Evolutionary conservation across 1,140 invertebrate genomes (phyloP), one percentile per base, ranked within the genome.

Genomic region (Heliothis subflexa): DNA sequence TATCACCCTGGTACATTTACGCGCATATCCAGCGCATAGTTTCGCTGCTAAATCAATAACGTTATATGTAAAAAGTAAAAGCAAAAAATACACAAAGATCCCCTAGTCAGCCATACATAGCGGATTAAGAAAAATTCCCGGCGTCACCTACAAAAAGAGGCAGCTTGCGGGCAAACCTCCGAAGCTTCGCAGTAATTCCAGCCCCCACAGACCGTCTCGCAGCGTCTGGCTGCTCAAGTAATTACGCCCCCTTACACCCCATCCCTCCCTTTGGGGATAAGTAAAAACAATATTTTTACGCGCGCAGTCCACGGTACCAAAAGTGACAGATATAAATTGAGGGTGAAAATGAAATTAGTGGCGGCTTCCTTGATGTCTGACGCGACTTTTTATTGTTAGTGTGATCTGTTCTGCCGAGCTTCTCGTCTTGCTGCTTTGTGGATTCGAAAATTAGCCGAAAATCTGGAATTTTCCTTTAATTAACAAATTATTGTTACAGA

Each of bases 241-340:
- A 91, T 91, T 91, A 91, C 89, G 75, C 86, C 88, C 85, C 85
- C 82, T 33, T 16, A 61, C 57, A 74, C 80, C 78, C 84, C 61
- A 28, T 72, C 74, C 79, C 79, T 83, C 83, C 85, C 84, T 64
- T 52, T 68, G 78, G 83, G 90, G 88, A 91, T 91, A 91, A 90
- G 90, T 90, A 90, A 91, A 91, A 91, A 91, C 90, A 91, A 91
- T 91, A 91, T 91, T 91, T 91, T 91, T 89, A 89, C 88, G 82
- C 86, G 82, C 86, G 81, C 80, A 84, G 85, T 86, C 88, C 89
- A 88, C 84, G 85, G 85, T 86, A 88, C 85, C 87, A 89, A 85
- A 89, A 91, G 88, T 91, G 90, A 91, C 90, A 90, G 88, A 89
- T 91, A 91, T 91, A 91, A 91, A 91, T 91, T 91, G 87, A 85